Percentiles rank a stretch among this genome's conserved stretches.
Evolutionary conservation across 2,113 vertebrate genomes (phyloP).

Genomic region (Furnarius figulus): DNA sequence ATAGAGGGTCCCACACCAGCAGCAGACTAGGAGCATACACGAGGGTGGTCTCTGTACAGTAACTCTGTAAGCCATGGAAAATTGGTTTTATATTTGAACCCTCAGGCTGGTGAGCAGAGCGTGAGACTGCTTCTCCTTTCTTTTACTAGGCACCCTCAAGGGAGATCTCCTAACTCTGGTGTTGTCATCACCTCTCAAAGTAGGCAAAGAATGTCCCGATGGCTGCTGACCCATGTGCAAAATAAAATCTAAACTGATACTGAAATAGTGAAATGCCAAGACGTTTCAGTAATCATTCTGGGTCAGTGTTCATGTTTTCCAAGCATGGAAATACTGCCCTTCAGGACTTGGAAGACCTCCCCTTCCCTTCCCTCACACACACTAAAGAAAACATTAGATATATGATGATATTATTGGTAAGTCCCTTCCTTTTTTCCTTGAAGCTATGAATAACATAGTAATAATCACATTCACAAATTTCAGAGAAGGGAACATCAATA

Average conservation of each 20-base stretch:
- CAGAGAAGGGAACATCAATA: background rate
- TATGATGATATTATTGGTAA: background rate
- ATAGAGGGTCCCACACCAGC: background rate
- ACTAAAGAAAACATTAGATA: background rate
- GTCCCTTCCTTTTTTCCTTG: background rate
- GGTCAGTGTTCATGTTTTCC: background rate
- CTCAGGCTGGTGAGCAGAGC: background rate
- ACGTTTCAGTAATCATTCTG: background rate
- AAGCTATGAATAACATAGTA: background rate
- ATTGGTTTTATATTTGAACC: background rate
- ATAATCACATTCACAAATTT: background rate
- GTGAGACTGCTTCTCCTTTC: background rate
- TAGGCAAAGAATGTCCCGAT: background rate
- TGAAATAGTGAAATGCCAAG: background rate
- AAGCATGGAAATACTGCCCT: background rate
- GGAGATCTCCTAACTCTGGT: background rate
- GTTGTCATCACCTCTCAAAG: background rate
- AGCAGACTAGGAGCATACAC: background rate
- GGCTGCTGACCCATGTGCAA: rapidly evolving
- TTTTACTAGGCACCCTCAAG: background rate
- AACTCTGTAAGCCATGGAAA: background rate
- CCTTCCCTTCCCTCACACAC: background rate
- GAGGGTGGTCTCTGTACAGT: rapidly evolving
- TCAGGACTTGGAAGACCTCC: background rate
- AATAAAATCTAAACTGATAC: background rate